phyloP scores from a whole-genome alignment of 2,113 vertebrate species.

The Fukomys damarensis region DNA sequence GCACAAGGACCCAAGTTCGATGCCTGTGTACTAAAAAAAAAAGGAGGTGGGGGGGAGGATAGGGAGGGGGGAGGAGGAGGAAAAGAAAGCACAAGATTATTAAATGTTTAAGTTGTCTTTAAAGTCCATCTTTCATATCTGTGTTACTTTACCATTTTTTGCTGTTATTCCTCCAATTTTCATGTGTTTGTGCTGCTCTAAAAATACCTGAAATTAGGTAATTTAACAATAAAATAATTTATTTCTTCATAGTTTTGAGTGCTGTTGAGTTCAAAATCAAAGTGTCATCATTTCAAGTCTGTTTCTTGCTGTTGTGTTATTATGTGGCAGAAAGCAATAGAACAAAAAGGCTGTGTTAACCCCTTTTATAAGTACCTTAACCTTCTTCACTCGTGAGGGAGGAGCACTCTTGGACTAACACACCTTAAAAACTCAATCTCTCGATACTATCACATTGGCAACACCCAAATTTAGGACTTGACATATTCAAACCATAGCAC shows the following conservation, averaged over 20 bases:
- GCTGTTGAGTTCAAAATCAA: background rate
- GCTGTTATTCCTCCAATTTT: background rate
- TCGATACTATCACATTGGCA: background rate
- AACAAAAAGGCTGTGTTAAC: background rate
- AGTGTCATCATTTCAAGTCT: background rate
- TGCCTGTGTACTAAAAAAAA: no score
- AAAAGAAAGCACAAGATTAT: background rate
- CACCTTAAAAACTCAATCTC: background rate
- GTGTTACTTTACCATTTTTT: background rate
- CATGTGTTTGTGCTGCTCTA: background rate
- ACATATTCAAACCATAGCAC: background rate
- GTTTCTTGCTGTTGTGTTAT: background rate
- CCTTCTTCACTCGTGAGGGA: no score
- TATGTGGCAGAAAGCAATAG: background rate
- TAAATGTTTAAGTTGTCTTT: background rate
- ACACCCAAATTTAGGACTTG: background rate
- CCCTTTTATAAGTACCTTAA: background rate
- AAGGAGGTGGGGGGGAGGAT: no score
- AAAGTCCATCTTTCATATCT: background rate
- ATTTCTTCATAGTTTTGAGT: background rate
- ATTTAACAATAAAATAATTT: background rate
- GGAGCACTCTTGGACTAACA: background rate
- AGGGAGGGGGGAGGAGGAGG: no score
- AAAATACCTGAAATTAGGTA: background rate
- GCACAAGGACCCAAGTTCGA: no score